Conservation (phyloP, 92 coral and sea anemone genomes). For the Palythoa heliodiscus region DNA sequence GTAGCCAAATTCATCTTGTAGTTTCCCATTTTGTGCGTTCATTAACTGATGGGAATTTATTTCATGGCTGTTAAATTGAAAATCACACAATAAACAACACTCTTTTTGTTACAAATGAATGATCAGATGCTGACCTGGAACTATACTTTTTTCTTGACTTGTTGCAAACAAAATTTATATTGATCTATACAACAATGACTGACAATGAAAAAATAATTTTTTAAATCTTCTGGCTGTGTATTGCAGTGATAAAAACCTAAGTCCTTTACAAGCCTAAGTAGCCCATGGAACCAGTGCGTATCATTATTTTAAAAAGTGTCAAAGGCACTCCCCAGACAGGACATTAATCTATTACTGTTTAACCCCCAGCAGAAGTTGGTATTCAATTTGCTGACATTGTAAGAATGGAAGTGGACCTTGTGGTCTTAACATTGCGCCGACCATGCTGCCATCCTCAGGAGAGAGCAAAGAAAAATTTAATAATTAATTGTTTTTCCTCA, state of each 20-base stretch:
- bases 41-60: conserved; percentile 44
- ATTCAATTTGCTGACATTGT: not conserved
- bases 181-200: not conserved
- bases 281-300: too few relatives aligned
- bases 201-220: too few relatives aligned
- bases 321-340: not conserved
- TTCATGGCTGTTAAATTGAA: conserved; percentile 54
- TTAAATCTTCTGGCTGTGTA: not conserved
- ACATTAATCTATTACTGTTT: too few relatives aligned
- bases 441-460: not conserved
- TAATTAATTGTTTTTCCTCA: not conserved
- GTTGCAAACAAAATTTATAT: not conserved
- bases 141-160: not conserved
- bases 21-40: conserved; percentile 44
- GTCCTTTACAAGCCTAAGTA: too few relatives aligned
- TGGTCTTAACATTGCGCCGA: not conserved
- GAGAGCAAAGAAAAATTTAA: not conserved
- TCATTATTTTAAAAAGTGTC: not conserved
- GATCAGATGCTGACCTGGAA: not conserved
- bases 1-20: conserved; percentile 59
- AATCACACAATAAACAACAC: not conserved
- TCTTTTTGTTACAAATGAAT: not conserved
- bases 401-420: not conserved
- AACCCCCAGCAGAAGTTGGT: too few relatives aligned
- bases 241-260: not conserved